Evolutionary conservation across 2,888 invertebrate species (phyloP).

Genomic region (Conomelus anceps): DNA sequence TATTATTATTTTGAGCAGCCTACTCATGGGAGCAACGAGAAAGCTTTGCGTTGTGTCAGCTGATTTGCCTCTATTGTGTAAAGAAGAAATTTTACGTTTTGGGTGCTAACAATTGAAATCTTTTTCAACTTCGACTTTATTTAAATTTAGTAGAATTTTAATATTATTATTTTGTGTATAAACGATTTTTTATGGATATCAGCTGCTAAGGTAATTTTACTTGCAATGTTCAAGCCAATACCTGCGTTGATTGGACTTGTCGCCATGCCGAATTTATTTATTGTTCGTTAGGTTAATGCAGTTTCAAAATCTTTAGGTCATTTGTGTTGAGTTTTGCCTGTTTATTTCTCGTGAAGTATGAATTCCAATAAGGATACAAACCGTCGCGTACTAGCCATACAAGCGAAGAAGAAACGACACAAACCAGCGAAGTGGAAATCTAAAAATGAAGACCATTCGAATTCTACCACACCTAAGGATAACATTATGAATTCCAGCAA

Average conservation of each 20-base stretch:
- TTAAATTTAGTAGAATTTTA: background rate
- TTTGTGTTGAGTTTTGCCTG: slow-evolving; percentile 10
- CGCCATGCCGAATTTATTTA: background rate
- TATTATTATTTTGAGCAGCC: no score
- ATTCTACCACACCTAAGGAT: slow-evolving; percentile 32
- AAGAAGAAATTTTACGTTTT: no score
- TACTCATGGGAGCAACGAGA: no score
- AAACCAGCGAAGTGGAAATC: slow-evolving; percentile 75
- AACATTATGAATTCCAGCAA: slow-evolving; percentile 29
- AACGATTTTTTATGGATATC: background rate
- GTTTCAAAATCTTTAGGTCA: background rate
- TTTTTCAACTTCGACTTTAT: background rate
- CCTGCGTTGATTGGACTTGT: background rate
- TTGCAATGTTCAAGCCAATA: background rate
- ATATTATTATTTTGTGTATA: background rate
- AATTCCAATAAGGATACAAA: slow-evolving; percentile 64
- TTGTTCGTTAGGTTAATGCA: background rate
- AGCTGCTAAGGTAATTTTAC: background rate
- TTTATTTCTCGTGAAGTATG: slow-evolving; percentile 24
- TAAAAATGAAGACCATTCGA: slow-evolving; percentile 31
- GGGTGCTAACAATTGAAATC: no score
- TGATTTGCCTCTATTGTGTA: no score
- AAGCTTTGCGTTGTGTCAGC: no score
- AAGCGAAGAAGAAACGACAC: slow-evolving; percentile 87
- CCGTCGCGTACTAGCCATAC: slow-evolving; percentile 83